Evolutionary conservation across 1,140 invertebrate species (phyloP).

Genomic region (Oedothorax gibbosus): DNA sequence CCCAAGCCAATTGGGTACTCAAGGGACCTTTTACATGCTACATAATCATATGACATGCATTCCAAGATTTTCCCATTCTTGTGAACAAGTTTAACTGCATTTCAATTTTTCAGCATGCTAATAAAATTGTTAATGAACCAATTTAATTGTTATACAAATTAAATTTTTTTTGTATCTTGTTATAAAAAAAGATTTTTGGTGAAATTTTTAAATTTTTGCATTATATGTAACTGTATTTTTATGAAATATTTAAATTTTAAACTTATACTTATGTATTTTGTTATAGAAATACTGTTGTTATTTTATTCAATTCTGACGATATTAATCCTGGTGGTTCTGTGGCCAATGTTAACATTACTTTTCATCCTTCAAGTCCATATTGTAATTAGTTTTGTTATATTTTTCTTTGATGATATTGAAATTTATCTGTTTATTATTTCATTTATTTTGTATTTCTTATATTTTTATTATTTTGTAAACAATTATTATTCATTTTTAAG

Average conservation of each 20-base stretch:
- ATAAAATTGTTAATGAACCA: slow-evolving; percentile 1
- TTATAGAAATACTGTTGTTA: slow-evolving; percentile 7
- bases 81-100: neutral
- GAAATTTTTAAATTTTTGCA: too few relatives aligned
- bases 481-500: neutral
- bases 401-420: neutral
- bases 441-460: neutral
- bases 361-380: neutral
- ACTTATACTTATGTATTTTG: neutral
- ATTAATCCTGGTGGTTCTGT: neutral
- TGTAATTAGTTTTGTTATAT: neutral
- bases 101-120: neutral
- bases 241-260: neutral
- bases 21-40: too few relatives aligned
- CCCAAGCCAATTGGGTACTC: too few relatives aligned
- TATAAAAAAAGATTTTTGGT: too few relatives aligned
- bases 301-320: slow-evolving; percentile 27
- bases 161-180: too few relatives aligned
- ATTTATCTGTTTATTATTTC: neutral
- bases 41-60: too few relatives aligned
- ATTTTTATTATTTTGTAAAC: neutral
- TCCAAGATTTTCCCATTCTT: too few relatives aligned
- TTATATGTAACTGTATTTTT: too few relatives aligned
- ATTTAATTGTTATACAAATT: neutral
- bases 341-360: slow-evolving; percentile 4